These are phyloP conservation scores for Xerus inauris DNA, from an alignment of 2,113 vertebrate genomes.

Conservation along the genomic window DNA sequence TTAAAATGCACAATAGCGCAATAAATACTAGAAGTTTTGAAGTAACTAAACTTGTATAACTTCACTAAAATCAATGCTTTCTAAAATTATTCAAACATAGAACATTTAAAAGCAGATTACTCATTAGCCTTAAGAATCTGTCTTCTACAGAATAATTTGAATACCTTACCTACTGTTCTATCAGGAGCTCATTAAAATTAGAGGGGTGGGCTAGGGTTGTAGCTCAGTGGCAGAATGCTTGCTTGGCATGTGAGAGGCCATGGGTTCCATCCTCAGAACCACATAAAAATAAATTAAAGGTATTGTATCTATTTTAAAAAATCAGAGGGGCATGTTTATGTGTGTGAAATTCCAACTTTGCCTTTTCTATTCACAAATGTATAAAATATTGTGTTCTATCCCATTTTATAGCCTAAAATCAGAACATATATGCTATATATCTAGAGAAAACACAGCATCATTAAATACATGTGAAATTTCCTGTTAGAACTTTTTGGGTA, in stretches of 20 bases:
- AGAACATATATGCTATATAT: background rate
- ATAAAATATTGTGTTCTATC: background rate
- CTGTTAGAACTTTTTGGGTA: background rate
- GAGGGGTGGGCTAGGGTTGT: too few species aligned
- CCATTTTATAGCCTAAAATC: background rate
- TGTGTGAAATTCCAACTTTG: background rate
- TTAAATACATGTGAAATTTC: background rate
- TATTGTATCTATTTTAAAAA: too few species aligned
- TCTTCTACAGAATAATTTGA: slow-evolving; percentile 1
- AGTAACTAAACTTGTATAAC: background rate
- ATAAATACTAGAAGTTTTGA: background rate
- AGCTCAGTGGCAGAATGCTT: too few species aligned
- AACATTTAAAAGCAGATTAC: background rate
- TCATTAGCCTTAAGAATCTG: background rate
- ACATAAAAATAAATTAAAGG: too few species aligned
- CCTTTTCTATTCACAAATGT: background rate
- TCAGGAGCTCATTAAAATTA: background rate
- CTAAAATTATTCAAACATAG: background rate
- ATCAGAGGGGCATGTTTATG: background rate
- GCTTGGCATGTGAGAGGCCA: too few species aligned
- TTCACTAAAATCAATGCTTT: slow-evolving; percentile 38
- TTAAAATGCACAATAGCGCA: background rate
- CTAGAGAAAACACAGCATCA: background rate
- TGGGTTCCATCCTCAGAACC: too few species aligned
- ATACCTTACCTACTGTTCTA: background rate